Evolutionary conservation across 2,888 invertebrate species (phyloP), one percentile per base, ranked within the genome.

Genomic region (Platycnemis pennipes): DNA sequence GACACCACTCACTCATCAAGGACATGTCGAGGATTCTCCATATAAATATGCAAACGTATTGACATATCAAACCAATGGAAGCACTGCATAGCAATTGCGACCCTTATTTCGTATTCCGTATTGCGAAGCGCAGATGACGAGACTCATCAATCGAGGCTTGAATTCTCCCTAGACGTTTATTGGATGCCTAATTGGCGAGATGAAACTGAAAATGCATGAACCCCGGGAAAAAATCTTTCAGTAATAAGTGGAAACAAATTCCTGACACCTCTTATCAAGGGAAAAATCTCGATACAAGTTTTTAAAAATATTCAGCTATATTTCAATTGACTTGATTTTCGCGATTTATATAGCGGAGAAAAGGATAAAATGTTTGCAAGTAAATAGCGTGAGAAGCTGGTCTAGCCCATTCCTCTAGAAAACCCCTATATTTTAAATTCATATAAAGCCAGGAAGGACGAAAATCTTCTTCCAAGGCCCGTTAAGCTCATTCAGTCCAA

Each of bases 401-500:
- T 31, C 37, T 4, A 26, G 77, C 77, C 37, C 77, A 77, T 77
- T 37, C 16, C 77, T 37, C 37, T 37, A 26, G 37, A 26, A 77
- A 31, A 31, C 37, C 31, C 77, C 37, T 77, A 1, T 37, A 0
- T 37, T 77, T 77, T 69, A 3, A 37, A 31, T 77, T 37, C 16
- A 77, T 77, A 77, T 31, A 77, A 77, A 11, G 8, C 37, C 13
- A 13, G 16, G 77, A 77, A 37, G 26, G 37, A 22, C 63, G 77
- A 45, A 63, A 69, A 44, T 26, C 63, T 69, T 63, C 91, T 63
- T 91, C n/a, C 63, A n/a, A 69, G 63, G 69, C 42, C 63, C 63
- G 63, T 91, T 91, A 44, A 91, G 91, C 91, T 69, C 91, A 69
- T 91, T 91, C 63, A 91, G 63, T 91, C 45, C 91, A 63, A 63